Evolutionary conservation across 2,113 vertebrate genomes (phyloP), one percentile per base, ranked within the genome.

Genomic region (Erythrolamprus reginae): DNA sequence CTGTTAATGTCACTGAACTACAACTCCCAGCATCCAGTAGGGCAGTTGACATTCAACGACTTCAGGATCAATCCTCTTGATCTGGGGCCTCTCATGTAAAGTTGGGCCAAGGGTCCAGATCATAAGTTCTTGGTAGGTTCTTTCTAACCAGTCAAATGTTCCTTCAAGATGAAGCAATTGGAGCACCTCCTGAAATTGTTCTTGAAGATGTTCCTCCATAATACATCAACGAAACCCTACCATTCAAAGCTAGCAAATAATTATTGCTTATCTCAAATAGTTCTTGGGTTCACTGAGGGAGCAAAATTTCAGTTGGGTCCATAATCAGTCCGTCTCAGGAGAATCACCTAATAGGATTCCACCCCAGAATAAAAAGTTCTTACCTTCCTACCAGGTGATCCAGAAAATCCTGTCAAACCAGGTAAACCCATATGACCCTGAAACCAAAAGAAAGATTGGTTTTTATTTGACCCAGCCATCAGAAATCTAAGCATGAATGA

Each of bases 321-420:
- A 12, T 15, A 13, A 23, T 1, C 45, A 28, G 2, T 47, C 47
- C 28, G 8, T 3, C 38, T 56, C 26, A 53, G 19, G 38, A 84
- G 26, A 84, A 12, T 0, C 12, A 3, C 38, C 51, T 55, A 24
- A 8, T 9, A 7, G 42, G 19, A 19, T 45, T 45, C 48, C 47
- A 58, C 26, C 17, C 38, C 55, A 26, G 28, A 33, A 89, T 0
- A 51, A 26, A 70, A 83, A 21, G 23, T 3, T 56, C 95, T 94
- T 98, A 99, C 99, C 98, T 98, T 98, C 93, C 98, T 97, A 95
- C 99, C 98, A 89, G 92, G 92, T 85, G 97, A 97, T 88, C 99
- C 99, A 90, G 95, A 93, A 92, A 97, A 95, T 93, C 99, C 99
- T 56, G 96, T 95, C 77, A 97, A 96, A 85, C 99, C 99, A 88